Evolutionary conservation across 2,888 invertebrate genomes (phyloP), one percentile per base, ranked within the genome.

Genomic region (Arctia plantaginis): DNA sequence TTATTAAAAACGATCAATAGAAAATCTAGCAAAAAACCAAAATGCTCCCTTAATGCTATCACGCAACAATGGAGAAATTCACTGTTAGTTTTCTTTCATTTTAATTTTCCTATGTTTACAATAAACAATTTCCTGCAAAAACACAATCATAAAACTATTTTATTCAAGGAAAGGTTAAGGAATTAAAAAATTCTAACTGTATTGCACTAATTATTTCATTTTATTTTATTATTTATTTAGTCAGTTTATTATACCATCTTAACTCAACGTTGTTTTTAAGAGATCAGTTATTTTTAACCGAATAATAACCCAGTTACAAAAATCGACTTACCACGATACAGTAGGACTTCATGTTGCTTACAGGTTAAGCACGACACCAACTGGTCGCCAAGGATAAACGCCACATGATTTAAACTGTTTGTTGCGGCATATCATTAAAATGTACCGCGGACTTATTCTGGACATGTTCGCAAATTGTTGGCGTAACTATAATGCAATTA

Each of bases 321-420:
- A 69, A 59, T n/a, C 18, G 27, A 93, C 93, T 92, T 78, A 93
- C 93, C 89, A 93, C 76, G 76, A 89, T 74, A 75, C 86, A 84
- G 70, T 72, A 83, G 65, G 72, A 39, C 71, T 79, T 84, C 85
- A 85, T 93, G 88, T 84, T 92, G 90, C 80, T 79, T 76, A 82
- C 77, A 80, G 82, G 80, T 77, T 81, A 78, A 80, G 47, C 79
- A 73, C 76, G 65, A 72, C 72, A 74, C 69, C 71, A 67, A 87
- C 86, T 88, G 85, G 70, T 10, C 55, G 51, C 18, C 68, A 35
- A 33, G 75, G 69, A 74, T 72, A 47, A 65, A 67, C 23, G 41
- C 66, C 72, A 47, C 80, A 64, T 79, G 80, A 87, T 89, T 85
- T 89, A 89, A 86, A 83, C 82, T 81, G 83, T 80, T 77, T 80